Conservation (phyloP, 2,113 vertebrate species). For the Girardinichthys multiradiatus region DNA sequence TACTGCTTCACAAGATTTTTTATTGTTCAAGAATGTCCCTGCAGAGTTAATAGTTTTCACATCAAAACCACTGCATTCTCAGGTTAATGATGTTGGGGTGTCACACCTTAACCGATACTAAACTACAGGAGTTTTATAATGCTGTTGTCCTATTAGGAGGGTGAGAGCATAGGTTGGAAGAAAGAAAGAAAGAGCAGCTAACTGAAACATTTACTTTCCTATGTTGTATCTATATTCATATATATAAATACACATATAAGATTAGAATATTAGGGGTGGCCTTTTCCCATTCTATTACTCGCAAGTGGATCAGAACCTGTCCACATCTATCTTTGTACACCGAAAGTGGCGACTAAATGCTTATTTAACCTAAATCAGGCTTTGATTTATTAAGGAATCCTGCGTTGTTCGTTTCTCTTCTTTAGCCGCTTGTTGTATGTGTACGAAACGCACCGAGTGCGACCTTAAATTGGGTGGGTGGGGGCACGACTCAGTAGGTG, state of each 20-base stretch:
- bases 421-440: background rate
- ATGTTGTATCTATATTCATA: background rate
- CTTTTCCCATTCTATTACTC: background rate
- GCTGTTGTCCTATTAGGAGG: too few species aligned
- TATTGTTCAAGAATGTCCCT: too few species aligned
- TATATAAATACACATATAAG: background rate
- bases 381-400: background rate
- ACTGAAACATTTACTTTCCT: too few species aligned
- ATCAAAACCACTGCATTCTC: too few species aligned
- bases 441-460: slow-evolving; percentile 21
- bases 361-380: background rate
- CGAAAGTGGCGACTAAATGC: background rate
- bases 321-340: background rate
- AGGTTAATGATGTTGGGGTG: too few species aligned
- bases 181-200: too few species aligned
- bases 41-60: too few species aligned
- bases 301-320: background rate
- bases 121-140: too few species aligned
- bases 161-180: too few species aligned
- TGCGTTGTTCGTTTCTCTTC: background rate
- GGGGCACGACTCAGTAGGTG: slow-evolving; percentile 61
- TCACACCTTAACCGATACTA: too few species aligned
- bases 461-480: slow-evolving; percentile 73
- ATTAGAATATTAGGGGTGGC: too few species aligned
- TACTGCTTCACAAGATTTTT: too few species aligned